Percentiles rank a stretch among this genome's conserved stretches.
phyloP scores from a whole-genome alignment of 2,797 vertebrate species.

The Streptopelia turtur region DNA sequence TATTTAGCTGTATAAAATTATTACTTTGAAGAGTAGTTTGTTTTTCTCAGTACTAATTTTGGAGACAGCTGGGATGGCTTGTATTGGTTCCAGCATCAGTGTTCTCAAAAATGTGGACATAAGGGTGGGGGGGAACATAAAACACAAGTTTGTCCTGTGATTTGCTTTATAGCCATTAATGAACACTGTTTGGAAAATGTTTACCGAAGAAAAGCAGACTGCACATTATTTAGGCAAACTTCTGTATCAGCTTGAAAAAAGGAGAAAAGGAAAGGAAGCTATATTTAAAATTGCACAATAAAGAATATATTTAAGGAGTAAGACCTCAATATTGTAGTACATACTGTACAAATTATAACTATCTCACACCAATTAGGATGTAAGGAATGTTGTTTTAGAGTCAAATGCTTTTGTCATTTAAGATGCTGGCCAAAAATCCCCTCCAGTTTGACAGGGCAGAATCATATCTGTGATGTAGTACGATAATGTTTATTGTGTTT shows the following conservation, averaged over 20 bases:
- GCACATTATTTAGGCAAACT: slow-evolving; percentile 17
- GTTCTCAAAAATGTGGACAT: slow-evolving; percentile 45
- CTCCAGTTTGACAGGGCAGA: slow-evolving; percentile 1
- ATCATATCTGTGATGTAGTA: not conserved
- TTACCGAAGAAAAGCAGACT: slow-evolving; percentile 40
- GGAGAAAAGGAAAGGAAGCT: not conserved
- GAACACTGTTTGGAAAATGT: slow-evolving; percentile 39
- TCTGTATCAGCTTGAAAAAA: not conserved
- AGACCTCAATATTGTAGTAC: not conserved
- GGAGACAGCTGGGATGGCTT: slow-evolving; percentile 55
- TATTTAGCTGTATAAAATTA: slow-evolving; percentile 72
- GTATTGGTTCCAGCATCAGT: slow-evolving; percentile 46
- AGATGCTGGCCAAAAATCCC: slow-evolving; percentile 17
- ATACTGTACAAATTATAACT: not conserved
- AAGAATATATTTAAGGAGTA: not conserved
- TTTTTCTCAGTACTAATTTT: slow-evolving; percentile 70
- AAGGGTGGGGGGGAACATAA: not conserved
- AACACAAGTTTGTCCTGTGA: slow-evolving; percentile 31
- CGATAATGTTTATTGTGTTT: slow-evolving; percentile 28
- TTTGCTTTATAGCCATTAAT: slow-evolving; percentile 51
- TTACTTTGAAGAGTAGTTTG: slow-evolving; percentile 66
- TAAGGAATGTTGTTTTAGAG: slow-evolving; percentile 8
- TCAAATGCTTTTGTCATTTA: not conserved
- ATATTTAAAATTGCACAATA: not conserved
- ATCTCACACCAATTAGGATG: not conserved